Percentiles rank a stretch among this genome's conserved stretches.
Conservation (phyloP, 2,888 invertebrate species). For the Drosophila yooni region DNA sequence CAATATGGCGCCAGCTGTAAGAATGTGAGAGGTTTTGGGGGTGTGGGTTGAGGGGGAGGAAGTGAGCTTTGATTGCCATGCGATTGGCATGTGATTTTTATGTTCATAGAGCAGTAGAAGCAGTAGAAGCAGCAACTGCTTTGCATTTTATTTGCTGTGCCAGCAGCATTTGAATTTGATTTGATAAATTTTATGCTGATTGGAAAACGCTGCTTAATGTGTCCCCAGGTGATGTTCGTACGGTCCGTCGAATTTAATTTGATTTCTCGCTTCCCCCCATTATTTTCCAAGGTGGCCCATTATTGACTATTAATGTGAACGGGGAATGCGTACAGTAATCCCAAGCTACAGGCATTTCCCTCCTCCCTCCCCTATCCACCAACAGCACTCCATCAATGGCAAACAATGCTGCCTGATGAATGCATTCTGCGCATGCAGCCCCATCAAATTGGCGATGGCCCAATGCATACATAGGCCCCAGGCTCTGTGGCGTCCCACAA, state of each 20-base stretch:
- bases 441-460: constrained; percentile 67
- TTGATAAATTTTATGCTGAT: constrained; percentile 81
- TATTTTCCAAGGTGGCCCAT: constrained; percentile 78
- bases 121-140: constrained; percentile 29
- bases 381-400: constrained; percentile 59
- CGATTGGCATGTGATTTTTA: constrained; percentile 76
- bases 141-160: constrained; percentile 67
- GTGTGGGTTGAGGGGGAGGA: neutral
- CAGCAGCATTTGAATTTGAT: constrained; percentile 72
- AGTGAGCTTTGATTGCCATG: constrained; percentile 55
- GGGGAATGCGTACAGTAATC: constrained; percentile 65
- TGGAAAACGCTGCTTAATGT: constrained; percentile 76
- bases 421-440: constrained; percentile 63
- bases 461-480: constrained; percentile 32
- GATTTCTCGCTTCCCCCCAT: constrained; percentile 46
- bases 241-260: constrained; percentile 44
- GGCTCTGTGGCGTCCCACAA: constrained; percentile 74
- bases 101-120: constrained; percentile 22
- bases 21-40: neutral
- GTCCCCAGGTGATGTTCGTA: constrained; percentile 64
- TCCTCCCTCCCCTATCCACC: too few relatives aligned
- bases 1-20: constrained; percentile 55
- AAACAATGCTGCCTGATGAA: constrained; percentile 75
- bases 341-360: constrained; percentile 34
- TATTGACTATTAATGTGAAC: constrained; percentile 73